These are phyloP conservation scores for Artibeus jamaicensis DNA, from an alignment of 2,797 vertebrate species.

Conservation along the genomic window DNA sequence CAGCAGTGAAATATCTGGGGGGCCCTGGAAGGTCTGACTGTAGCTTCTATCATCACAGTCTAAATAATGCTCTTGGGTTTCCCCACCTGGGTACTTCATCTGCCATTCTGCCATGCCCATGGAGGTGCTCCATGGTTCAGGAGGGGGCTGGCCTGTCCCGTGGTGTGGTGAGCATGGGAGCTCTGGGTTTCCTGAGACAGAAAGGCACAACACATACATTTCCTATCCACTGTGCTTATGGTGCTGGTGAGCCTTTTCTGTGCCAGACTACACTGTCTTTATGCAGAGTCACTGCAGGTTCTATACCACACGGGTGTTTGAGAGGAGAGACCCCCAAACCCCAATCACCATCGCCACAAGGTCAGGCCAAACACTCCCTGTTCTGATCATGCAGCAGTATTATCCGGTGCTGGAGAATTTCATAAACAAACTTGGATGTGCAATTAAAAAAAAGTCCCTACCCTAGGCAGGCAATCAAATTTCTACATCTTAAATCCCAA, in stretches of 20 bases:
- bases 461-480: slow-evolving; percentile 40
- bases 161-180: neutral
- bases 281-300: neutral
- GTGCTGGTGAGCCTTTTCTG: neutral
- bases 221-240: neutral
- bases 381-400: slow-evolving; percentile 15
- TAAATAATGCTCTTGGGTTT: neutral
- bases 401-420: slow-evolving; percentile 49
- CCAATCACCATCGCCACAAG: neutral
- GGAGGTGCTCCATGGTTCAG: neutral
- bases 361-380: slow-evolving; percentile 6
- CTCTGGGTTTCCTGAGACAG: neutral
- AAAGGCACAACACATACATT: neutral
- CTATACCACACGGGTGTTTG: neutral
- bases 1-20: neutral
- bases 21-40: neutral
- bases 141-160: neutral
- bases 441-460: slow-evolving; percentile 20
- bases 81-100: neutral
- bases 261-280: neutral
- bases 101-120: neutral
- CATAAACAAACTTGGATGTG: slow-evolving; percentile 54
- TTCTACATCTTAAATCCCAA: slow-evolving; percentile 57
- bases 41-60: neutral
- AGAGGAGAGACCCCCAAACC: neutral